Evolutionary conservation across 1,140 invertebrate species (phyloP), one percentile per base, ranked within the genome.

Genomic region (Paracyclopina nana): DNA sequence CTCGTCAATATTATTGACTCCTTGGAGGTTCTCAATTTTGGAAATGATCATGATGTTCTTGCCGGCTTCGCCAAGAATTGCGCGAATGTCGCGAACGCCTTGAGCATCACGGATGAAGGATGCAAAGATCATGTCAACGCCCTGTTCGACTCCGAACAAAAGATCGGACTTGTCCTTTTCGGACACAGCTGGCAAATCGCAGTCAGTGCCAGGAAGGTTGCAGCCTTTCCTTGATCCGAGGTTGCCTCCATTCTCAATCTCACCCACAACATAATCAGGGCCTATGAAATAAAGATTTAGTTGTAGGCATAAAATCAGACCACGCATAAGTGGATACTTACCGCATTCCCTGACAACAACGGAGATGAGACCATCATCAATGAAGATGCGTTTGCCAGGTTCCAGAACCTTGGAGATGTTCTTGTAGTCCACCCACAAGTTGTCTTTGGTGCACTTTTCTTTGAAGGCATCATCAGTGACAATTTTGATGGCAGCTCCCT

Each of bases 291-390:
- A n/a, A n/a, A n/a, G n/a, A n/a, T n/a, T n/a, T n/a, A n/a, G n/a
- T n/a, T n/a, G n/a, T n/a, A n/a, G n/a, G n/a, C n/a, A n/a, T n/a
- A n/a, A n/a, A n/a, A n/a, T n/a, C n/a, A n/a, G n/a, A n/a, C n/a
- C n/a, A n/a, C n/a, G n/a, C n/a, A n/a, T n/a, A n/a, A n/a, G n/a
- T n/a, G n/a, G n/a, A n/a, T n/a, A n/a, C n/a, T n/a, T n/a, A n/a
- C n/a, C n/a, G n/a, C n/a, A n/a, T 60, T 74, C 67, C 50, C 70
- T 69, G 8, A 81, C 90, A 60, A 92, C 74, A 34, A 99, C 68
- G 5, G 91, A 97, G 55, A 99, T 95, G 1, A 99, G 74, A 25
- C 95, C 95, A 64, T 99, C 95, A 63, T 99, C 95, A 48, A 99
- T 80, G 64, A 77, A 99, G 34, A 98, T 77, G 11, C 77, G 70